Evolutionary conservation across 2,888 invertebrate species (phyloP).

Genomic region (Acanthosoma haemorrhoidale): DNA sequence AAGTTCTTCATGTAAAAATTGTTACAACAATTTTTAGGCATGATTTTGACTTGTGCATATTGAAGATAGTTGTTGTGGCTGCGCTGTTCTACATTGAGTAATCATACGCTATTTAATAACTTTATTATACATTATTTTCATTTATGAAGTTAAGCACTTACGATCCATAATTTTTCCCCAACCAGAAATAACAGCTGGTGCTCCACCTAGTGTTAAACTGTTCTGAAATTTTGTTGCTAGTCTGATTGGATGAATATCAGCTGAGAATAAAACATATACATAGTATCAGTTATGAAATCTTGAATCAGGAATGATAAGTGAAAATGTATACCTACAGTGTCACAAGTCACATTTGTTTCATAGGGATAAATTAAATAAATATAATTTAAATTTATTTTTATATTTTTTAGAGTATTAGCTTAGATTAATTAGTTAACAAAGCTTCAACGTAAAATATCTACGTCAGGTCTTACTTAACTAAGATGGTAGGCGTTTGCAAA

Average conservation of each 20-base stretch:
- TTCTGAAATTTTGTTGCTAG: background rate
- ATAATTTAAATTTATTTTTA: too few species aligned
- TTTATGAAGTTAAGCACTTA: background rate
- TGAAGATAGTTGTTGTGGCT: background rate
- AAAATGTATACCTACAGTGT: too few species aligned
- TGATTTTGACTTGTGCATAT: background rate
- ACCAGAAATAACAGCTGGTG: background rate
- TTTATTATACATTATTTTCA: too few species aligned
- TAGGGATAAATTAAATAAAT: too few species aligned
- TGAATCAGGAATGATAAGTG: too few species aligned
- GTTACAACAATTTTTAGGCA: background rate
- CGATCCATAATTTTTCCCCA: conserved; percentile 18
- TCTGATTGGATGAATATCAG: background rate
- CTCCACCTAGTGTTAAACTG: background rate
- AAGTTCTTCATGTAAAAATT: background rate
- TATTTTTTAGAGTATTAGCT: too few species aligned
- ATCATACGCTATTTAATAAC: background rate
- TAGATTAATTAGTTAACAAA: too few species aligned
- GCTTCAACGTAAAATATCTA: too few species aligned
- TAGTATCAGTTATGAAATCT: too few species aligned
- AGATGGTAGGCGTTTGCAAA: too few species aligned
- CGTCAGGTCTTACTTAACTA: too few species aligned
- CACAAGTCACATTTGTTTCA: too few species aligned
- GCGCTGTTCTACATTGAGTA: background rate
- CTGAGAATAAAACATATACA: background rate